These are phyloP conservation scores for Notothenia coriiceps DNA, from an alignment of 2,113 vertebrate genomes.

Conservation along the genomic window DNA sequence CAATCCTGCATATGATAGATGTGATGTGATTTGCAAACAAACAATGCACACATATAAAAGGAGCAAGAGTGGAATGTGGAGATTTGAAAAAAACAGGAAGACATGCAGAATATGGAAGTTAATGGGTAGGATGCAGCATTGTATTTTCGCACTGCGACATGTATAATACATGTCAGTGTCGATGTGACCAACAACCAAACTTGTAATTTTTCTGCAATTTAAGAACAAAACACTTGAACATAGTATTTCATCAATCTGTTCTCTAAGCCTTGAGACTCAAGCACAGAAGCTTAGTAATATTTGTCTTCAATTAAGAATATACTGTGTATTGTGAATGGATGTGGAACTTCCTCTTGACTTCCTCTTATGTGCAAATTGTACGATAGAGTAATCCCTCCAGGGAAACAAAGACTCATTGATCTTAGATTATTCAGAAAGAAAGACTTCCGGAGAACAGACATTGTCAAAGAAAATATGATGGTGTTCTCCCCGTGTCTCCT, in stretches of 20 bases:
- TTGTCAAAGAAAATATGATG: constrained; percentile 58
- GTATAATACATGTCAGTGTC: neutral
- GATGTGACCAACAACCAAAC: neutral
- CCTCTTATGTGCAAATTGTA: no score
- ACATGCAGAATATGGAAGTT: neutral
- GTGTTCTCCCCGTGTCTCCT: constrained; percentile 36
- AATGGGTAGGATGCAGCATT: neutral
- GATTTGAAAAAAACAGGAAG: neutral
- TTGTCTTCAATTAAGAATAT: neutral
- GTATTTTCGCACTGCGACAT: neutral
- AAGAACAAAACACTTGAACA: neutral
- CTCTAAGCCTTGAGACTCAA: constrained; percentile 6
- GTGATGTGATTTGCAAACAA: constrained; percentile 27
- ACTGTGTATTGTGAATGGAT: no score
- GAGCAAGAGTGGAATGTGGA: neutral
- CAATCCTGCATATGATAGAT: neutral
- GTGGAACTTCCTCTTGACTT: no score
- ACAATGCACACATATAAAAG: neutral
- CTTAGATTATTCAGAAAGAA: constrained; percentile 6
- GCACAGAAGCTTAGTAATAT: neutral
- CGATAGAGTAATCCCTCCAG: neutral
- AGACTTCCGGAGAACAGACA: constrained; percentile 42
- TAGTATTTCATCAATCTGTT: neutral
- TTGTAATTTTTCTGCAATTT: neutral
- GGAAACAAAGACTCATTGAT: constrained; percentile 27